Conservation (phyloP, 2,888 invertebrate species). For the Teleiodes luculella region DNA sequence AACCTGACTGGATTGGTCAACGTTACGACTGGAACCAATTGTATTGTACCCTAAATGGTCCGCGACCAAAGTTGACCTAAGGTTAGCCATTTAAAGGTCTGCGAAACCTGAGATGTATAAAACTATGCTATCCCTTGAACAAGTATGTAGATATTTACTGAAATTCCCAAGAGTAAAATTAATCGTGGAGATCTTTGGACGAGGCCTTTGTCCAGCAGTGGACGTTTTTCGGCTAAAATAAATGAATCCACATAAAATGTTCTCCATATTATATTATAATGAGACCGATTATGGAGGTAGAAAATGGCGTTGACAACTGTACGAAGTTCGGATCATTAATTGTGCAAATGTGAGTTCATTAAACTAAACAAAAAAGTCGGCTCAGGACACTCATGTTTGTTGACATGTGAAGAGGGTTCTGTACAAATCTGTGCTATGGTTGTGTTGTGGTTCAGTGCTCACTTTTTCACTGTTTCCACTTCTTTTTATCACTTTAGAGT, state of each 20-base stretch:
- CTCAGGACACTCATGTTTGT: neutral
- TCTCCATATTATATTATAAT: no score
- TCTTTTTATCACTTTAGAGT: no score
- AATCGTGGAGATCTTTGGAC: no score
- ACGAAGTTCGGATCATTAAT: neutral
- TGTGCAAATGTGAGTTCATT: neutral
- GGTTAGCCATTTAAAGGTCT: neutral
- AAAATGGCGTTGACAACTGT: neutral
- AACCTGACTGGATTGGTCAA: neutral
- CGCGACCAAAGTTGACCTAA: neutral
- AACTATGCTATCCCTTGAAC: neutral
- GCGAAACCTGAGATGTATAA: neutral
- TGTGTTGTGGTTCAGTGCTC: no score
- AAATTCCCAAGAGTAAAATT: no score
- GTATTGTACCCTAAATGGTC: neutral
- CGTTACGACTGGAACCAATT: neutral
- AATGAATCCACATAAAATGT: no score
- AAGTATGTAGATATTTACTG: no score
- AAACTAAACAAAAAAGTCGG: neutral
- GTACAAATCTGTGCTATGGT: neutral
- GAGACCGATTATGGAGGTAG: neutral
- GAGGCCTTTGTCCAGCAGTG: no score
- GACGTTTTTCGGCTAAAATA: no score
- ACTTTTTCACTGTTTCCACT: no score
- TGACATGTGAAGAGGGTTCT: neutral